Base-by-base conservation (phyloP, 1,140 invertebrate genomes). In the Lordiphosa collinella region DNA sequence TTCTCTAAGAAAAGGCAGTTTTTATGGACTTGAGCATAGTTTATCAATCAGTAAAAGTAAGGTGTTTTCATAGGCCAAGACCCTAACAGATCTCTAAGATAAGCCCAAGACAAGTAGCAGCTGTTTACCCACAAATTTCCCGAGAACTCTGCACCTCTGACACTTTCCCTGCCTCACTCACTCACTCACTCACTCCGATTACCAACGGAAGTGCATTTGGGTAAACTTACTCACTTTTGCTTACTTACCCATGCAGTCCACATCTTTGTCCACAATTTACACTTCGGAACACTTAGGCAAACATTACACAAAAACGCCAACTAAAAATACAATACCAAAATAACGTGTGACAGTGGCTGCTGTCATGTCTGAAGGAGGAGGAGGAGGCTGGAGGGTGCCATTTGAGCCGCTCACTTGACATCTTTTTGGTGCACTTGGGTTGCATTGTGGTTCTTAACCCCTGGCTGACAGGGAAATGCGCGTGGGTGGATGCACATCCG, bases 161-260 rank as follows among this genome's bases (percentile, higher is more conserved):
- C 46, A 50, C 25, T 32, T 52, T 52, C 22, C 14, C 40, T 49
- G 29, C 11, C 13, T 25, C 22, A 25, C 22, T 22, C 22, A 22
- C 22, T 22, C 22, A 22, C 22, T 22, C 5, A 22, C 22, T 22
- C 22, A 22, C 22, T 22, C 22, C 22, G 22, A 22, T 43, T 43
- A 25, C n/a, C 41, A 43, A 43, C 41, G 41, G 41, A 43, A 82
- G 78, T 84, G 78, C 43, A 76, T 82, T 82, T 84, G 71, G 5
- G 34, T 18, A 11, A 43, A 43, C 18, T 29, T 43, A 43, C 41
- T 43, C 22, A 43, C 11, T 11, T 43, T 43, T 22, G 11, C 22
- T 43, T 43, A 43, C n/a, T 43, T 43, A 43, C 18, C 29, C 29
- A 43, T 43, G 41, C 41, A 43, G 41, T 43, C 22, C 41, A 8